Evolutionary conservation across 2,888 invertebrate genomes (phyloP).

Genomic region (Acronicta alni): DNA sequence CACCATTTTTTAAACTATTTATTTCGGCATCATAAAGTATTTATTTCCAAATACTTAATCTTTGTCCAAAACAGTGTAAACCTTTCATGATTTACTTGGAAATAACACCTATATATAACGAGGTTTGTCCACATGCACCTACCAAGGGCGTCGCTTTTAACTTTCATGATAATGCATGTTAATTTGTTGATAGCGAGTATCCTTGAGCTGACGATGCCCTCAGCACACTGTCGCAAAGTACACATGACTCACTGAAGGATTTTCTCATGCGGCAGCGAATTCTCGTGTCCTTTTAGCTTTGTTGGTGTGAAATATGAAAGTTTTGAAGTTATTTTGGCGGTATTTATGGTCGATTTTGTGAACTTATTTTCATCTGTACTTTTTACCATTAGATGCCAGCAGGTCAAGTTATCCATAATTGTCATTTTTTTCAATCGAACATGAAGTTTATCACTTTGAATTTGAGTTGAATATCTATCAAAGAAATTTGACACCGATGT

Average conservation of each 20-base stretch:
- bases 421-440: too few species aligned
- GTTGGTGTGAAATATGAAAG: constrained; percentile 25
- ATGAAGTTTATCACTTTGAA: too few species aligned
- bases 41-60: neutral
- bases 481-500: too few species aligned
- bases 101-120: constrained; percentile 15
- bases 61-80: constrained; percentile 7
- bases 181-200: constrained; percentile 65
- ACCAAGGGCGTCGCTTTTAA: constrained; percentile 69
- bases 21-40: too few species aligned
- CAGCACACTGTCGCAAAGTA: constrained; percentile 24
- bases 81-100: constrained; percentile 12
- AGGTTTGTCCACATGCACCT: constrained; percentile 35
- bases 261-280: constrained; percentile 37
- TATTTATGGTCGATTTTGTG: neutral
- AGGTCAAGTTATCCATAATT: too few species aligned
- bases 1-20: too few species aligned
- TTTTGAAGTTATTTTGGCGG: constrained; percentile 3
- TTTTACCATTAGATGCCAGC: too few species aligned
- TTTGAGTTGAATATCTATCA: too few species aligned
- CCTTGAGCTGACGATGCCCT: constrained; percentile 52
- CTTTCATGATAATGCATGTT: constrained; percentile 64
- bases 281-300: constrained; percentile 30
- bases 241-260: constrained; percentile 50
- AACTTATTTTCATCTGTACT: neutral